phyloP scores from a whole-genome alignment of 1,140 invertebrate species.

The Drosophila seguyi region DNA sequence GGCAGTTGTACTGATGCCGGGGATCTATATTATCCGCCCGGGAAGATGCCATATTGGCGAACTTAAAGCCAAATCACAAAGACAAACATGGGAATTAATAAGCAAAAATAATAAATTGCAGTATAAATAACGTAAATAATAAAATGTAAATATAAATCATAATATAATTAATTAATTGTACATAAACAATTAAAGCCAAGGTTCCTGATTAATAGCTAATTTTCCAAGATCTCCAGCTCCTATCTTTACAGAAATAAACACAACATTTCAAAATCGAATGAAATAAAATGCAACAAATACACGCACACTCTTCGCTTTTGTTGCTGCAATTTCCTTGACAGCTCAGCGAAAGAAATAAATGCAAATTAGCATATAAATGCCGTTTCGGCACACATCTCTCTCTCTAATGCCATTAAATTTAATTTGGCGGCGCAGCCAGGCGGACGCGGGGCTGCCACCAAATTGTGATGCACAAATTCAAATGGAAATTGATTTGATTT shows the following conservation, averaged over 20 bases:
- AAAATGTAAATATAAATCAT: neutral
- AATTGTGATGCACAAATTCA: conserved; percentile 45
- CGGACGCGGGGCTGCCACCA: conserved; percentile 2
- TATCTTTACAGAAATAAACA: too few species aligned
- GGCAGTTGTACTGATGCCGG: neutral
- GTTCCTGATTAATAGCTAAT: too few species aligned
- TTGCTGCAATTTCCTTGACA: neutral
- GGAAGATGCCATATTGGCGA: neutral
- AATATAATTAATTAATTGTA: too few species aligned
- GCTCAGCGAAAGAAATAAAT: conserved; percentile 15
- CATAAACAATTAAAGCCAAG: too few species aligned
- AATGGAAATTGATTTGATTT: conserved; percentile 50
- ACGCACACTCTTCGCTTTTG: neutral
- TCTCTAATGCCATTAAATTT: conserved; percentile 32
- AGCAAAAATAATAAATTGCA: neutral
- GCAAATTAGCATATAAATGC: conserved; percentile 22
- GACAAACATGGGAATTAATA: neutral
- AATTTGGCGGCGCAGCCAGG: conserved; percentile 28
- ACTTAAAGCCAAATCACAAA: neutral
- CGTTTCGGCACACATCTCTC: conserved; percentile 1
- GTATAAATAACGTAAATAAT: neutral
- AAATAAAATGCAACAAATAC: neutral
- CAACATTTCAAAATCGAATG: neutral
- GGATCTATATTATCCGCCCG: rapidly evolving
- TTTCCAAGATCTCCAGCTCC: too few species aligned